Conservation (phyloP, 2,888 invertebrate genomes). For the Colletes collaris region DNA sequence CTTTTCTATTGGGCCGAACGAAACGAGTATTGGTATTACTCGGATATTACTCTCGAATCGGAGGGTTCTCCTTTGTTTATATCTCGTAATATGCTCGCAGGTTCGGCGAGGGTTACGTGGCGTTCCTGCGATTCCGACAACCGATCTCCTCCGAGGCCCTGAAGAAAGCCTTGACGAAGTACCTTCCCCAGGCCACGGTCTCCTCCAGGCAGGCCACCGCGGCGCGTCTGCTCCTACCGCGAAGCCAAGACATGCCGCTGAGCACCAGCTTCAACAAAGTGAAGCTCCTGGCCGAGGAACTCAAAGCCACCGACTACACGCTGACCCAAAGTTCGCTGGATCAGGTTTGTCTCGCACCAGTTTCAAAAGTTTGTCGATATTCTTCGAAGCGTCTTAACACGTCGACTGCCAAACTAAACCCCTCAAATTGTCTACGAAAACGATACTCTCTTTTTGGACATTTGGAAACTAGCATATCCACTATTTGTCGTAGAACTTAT, state of each 20-base stretch:
- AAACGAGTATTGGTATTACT: no score
- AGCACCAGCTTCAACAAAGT: slow-evolving; percentile 84
- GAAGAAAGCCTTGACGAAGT: slow-evolving; percentile 77
- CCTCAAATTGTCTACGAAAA: no score
- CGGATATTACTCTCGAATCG: no score
- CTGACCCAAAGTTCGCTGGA: slow-evolving; percentile 86
- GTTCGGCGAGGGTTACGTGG: slow-evolving; percentile 85
- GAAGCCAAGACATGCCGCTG: slow-evolving; percentile 81
- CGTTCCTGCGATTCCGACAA: slow-evolving; percentile 81
- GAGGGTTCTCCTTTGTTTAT: no score
- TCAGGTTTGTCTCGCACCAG: slow-evolving; percentile 81
- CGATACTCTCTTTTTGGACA: no score
- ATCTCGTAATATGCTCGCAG: slow-evolving; percentile 72
- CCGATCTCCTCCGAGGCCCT: slow-evolving; percentile 74
- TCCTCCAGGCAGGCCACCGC: slow-evolving; percentile 83
- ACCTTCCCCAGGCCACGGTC: slow-evolving; percentile 82
- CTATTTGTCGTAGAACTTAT: no score
- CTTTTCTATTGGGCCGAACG: no score
- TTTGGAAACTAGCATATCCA: no score
- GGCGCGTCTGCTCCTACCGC: slow-evolving; percentile 84
- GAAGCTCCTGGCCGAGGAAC: slow-evolving; percentile 83
- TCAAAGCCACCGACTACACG: slow-evolving; percentile 85
- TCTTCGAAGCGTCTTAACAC: no score
- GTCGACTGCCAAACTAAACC: no score
- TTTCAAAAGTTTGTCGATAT: no score